These are phyloP conservation scores for Serripes groenlandicus DNA, from an alignment of 2,888 invertebrate genomes.

Conservation along the genomic window DNA sequence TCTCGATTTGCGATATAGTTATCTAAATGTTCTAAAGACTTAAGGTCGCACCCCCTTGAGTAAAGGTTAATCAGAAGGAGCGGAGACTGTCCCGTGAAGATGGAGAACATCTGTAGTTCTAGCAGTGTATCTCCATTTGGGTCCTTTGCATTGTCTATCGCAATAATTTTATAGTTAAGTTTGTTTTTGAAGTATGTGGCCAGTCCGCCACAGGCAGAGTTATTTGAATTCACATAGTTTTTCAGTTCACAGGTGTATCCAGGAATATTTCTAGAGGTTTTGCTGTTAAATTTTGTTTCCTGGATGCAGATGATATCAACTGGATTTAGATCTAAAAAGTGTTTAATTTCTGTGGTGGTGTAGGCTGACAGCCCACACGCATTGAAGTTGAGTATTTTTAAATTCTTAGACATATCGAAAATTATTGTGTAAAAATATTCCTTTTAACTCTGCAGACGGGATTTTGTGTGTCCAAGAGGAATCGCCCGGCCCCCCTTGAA, in stretches of 20 bases:
- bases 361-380: slow-evolving; percentile 7
- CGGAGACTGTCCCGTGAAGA: neutral
- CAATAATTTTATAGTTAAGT: neutral
- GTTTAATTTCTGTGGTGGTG: slow-evolving; percentile 3
- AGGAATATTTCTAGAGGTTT: neutral
- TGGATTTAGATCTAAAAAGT: neutral
- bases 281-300: slow-evolving; percentile 3
- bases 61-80: slow-evolving; percentile 1
- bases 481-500: neutral
- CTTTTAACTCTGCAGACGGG: neutral
- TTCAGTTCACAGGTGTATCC: neutral
- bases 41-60: slow-evolving; percentile 17
- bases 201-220: neutral
- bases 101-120: neutral
- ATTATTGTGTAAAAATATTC: neutral
- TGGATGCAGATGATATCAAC: slow-evolving; percentile 1
- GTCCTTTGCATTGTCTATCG: slow-evolving; percentile 12
- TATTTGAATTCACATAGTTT: neutral
- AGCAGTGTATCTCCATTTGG: slow-evolving; percentile 2
- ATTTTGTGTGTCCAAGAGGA: neutral
- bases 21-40: neutral
- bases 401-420: neutral
- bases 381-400: slow-evolving; percentile 1
- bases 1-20: neutral
- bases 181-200: slow-evolving; percentile 5